Base-by-base conservation (phyloP, 2,888 invertebrate species). In the Calameuta idolon region DNA sequence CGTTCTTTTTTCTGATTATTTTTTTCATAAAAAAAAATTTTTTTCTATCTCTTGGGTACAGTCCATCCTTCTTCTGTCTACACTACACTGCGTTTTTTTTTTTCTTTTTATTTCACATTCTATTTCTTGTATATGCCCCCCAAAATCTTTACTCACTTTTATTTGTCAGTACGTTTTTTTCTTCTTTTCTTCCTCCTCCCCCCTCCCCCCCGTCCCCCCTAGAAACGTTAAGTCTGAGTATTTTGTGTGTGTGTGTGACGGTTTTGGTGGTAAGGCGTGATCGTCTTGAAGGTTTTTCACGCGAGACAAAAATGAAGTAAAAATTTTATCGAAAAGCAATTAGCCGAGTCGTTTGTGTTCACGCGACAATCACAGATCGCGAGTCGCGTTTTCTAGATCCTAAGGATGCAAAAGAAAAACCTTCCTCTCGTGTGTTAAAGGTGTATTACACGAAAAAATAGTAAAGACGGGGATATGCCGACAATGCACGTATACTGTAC, bases 1-100 rank as follows among this genome's bases (percentile, higher is more conserved):
- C 40, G 23, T 77, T 75, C 73, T 15, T 73, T 31, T 74, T 40
- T 76, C 76, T 73, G n/a, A 11, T 69, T n/a, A 77, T 75, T 73
- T 40, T 31, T 76, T 34, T 74, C 37, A 37, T 12, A 9, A 9
- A 9, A 34, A 34, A 34, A 9, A 9, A 5, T 40, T 78, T 76
- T 68, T 75, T 69, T 55, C 76, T 76, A 76, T 78, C 81, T 81
- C 77, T 73, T 30, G 31, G 34, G 31, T 23, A 69, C 74, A 69
- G 68, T 73, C 34, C 40, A 40, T 4, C 12, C 69, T 69, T 69
- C 69, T 2, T 69, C 69, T 69, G n/a, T 15, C 15, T 40, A 40
- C 15, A 15, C 30, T n/a, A 30, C 69, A 12, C 5, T 30, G 12
- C 33, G 5, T 69, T 69, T 69, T 23, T 69, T 69, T 23, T 30